A percentile compares a stretch with the other conserved stretches of the same genome.
phyloP scores from a whole-genome alignment of 2,888 invertebrate genomes.

The Drosophila conformis region DNA sequence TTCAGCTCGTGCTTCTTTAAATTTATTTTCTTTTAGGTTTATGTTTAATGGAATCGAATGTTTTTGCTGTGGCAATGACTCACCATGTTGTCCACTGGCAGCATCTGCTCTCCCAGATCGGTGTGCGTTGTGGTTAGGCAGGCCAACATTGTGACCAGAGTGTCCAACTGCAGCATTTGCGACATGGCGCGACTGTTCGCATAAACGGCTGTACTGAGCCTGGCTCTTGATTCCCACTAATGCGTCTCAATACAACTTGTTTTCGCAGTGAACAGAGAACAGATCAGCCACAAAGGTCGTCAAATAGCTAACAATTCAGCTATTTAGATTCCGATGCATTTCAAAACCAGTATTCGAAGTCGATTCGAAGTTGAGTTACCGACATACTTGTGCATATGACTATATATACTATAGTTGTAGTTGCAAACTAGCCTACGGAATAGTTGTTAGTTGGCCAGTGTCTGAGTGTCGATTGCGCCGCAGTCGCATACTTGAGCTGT shows the following conservation, averaged over 20 bases:
- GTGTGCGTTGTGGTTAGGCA: slow-evolving; percentile 66
- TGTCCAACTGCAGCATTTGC: slow-evolving; percentile 62
- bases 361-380: slow-evolving; percentile 6
- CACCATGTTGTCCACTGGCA: slow-evolving; percentile 44
- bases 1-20: background rate
- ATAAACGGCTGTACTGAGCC: slow-evolving; percentile 29
- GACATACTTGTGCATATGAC: background rate
- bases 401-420: slow-evolving; percentile 6
- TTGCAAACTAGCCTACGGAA: slow-evolving; percentile 11
- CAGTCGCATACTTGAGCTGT: slow-evolving; percentile 33
- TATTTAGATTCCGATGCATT: slow-evolving; percentile 16
- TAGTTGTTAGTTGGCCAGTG: slow-evolving; percentile 1
- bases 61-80: slow-evolving; percentile 18
- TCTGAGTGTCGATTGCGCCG: slow-evolving; percentile 31
- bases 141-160: slow-evolving; percentile 73
- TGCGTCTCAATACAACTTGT: background rate
- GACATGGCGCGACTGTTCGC: slow-evolving; percentile 50
- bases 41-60: background rate
- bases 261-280: background rate
- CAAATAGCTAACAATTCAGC: slow-evolving; percentile 5
- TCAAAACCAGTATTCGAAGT: slow-evolving; percentile 63
- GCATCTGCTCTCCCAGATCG: slow-evolving; percentile 36
- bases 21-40: background rate
- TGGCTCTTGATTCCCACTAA: background rate
- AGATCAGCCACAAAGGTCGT: slow-evolving; percentile 39